Percentiles rank a stretch among this genome's conserved stretches.
phyloP scores from a whole-genome alignment of 2,888 invertebrate genomes.

The Coecobrya sp. region DNA sequence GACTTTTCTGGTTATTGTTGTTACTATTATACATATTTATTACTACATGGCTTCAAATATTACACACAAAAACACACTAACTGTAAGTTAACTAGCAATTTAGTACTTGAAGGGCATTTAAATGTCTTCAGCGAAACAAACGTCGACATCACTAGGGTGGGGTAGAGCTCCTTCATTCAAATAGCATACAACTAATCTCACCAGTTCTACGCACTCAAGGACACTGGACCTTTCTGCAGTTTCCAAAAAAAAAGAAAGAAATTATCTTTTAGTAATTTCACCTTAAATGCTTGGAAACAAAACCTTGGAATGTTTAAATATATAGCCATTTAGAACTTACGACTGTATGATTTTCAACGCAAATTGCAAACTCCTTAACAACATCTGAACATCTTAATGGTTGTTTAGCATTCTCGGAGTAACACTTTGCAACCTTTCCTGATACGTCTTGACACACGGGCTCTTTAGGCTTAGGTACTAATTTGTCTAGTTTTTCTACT shows the following conservation, averaged over 20 bases:
- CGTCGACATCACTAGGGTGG: constrained; percentile 15
- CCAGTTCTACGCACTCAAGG: constrained; percentile 73
- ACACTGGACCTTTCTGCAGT: constrained; percentile 76
- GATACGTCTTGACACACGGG: constrained; percentile 83
- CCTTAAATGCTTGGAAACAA: not conserved
- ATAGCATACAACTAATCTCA: constrained; percentile 33
- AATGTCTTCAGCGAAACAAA: constrained; percentile 56
- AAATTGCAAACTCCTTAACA: constrained; percentile 84
- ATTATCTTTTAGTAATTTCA: not conserved
- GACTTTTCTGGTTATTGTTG: not conserved
- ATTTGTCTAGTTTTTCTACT: constrained; percentile 84
- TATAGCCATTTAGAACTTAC: constrained; percentile 44
- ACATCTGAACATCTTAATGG: constrained; percentile 85
- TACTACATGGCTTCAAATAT: constrained; percentile 64
- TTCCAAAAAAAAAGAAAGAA: not conserved
- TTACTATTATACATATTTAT: constrained; percentile 60
- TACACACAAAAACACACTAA: constrained; percentile 64
- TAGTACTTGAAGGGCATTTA: constrained; percentile 66
- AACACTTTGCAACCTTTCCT: constrained; percentile 85
- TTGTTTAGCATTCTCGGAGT: constrained; percentile 83
- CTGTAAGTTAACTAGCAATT: constrained; percentile 62
- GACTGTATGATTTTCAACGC: constrained; percentile 83
- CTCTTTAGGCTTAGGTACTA: constrained; percentile 84
- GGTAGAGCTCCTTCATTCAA: constrained; percentile 62
- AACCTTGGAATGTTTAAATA: too few species aligned